These are phyloP conservation scores for Brachionus paranguensis DNA, from an alignment of 1,140 invertebrate species.

Conservation along the genomic window DNA sequence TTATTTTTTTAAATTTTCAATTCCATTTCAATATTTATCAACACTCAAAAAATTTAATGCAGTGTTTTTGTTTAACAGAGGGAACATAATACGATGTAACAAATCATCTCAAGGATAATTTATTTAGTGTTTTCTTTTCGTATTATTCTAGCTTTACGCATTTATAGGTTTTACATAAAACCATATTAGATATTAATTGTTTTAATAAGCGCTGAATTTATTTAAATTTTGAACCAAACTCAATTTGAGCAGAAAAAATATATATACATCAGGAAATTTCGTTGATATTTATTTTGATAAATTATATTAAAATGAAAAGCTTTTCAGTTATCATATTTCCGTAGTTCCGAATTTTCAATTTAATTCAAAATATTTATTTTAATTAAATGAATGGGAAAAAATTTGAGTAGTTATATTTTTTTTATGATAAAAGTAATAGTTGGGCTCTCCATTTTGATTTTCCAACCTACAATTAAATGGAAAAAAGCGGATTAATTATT, in stretches of 20 bases:
- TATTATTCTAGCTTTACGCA: not conserved
- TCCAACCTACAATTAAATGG: not conserved
- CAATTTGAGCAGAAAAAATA: not conserved
- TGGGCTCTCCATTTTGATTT: not conserved
- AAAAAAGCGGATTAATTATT: not conserved
- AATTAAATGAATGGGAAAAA: not conserved
- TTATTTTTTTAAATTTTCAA: no score
- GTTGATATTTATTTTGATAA: not conserved
- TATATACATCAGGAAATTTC: not conserved
- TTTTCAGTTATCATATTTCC: not conserved
- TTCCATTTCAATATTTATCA: no score
- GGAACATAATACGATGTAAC: not conserved
- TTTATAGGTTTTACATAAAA: not conserved
- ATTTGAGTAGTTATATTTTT: not conserved
- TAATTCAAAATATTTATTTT: not conserved
- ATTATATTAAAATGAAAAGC: not conserved
- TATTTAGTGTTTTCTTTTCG: not conserved
- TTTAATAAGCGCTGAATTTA: not conserved
- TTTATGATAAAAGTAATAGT: not conserved
- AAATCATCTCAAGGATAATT: no score
- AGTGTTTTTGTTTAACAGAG: not conserved
- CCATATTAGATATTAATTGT: not conserved
- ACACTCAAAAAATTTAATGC: not conserved
- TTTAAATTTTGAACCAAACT: not conserved
- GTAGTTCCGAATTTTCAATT: not conserved